Percentiles rank a stretch among this genome's conserved stretches.
These are phyloP conservation scores for Saccostrea glomerata DNA, from an alignment of 1,140 invertebrate species.

Conservation along the genomic window DNA sequence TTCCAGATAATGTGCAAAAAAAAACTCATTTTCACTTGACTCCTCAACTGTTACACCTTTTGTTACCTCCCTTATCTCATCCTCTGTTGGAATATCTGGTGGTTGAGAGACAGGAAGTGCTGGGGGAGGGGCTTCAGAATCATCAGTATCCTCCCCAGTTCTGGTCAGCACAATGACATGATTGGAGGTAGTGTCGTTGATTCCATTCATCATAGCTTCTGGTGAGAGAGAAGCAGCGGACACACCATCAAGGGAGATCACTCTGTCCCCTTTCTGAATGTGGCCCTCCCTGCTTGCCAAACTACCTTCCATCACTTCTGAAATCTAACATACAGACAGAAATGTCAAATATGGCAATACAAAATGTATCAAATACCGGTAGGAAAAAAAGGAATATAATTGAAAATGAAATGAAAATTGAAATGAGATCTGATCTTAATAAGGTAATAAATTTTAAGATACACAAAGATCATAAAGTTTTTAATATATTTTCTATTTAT, in stretches of 20 bases:
- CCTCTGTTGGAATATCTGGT: conserved; percentile 9
- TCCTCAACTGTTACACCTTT: neutral
- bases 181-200: neutral
- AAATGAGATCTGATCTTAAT: no score
- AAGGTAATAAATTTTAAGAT: no score
- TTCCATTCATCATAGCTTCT: conserved; percentile 39
- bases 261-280: conserved; percentile 54
- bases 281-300: conserved; percentile 46
- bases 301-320: conserved; percentile 50
- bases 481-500: no score
- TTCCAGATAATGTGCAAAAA: no score
- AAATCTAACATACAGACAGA: conserved; percentile 51
- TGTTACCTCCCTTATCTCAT: neutral
- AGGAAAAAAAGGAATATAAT: no score
- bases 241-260: conserved; percentile 60
- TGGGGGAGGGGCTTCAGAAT: neutral
- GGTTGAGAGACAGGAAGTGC: conserved; percentile 4
- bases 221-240: conserved; percentile 40
- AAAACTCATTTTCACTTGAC: neutral
- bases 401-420: no score
- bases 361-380: no score
- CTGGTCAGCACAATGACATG: conserved; percentile 22
- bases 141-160: neutral
- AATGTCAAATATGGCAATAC: no score
- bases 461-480: no score